These are phyloP conservation scores for Zaprionus lachaisei DNA, from an alignment of 1,140 invertebrate species.

Conservation along the genomic window DNA sequence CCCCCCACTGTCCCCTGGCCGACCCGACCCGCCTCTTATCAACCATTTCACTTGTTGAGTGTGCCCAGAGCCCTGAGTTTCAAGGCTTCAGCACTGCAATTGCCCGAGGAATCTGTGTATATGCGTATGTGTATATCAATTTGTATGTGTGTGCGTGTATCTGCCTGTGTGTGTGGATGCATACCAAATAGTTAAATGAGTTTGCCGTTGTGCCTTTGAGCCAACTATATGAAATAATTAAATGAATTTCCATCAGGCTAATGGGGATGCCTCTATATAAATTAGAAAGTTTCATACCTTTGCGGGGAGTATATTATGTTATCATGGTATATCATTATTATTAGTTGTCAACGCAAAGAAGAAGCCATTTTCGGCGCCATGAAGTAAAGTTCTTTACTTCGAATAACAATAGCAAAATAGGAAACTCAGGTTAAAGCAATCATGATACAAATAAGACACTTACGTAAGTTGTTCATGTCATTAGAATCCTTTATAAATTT, in stretches of 20 bases:
- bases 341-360: neutral
- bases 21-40: too few relatives aligned
- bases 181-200: conserved; percentile 10
- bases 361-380: neutral
- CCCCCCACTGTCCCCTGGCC: neutral
- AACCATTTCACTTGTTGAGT: conserved; percentile 56
- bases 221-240: conserved; percentile 6
- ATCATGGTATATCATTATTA: neutral
- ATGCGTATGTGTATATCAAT: neutral
- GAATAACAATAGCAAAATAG: too few relatives aligned
- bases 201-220: conserved; percentile 8
- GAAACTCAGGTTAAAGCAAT: too few relatives aligned
- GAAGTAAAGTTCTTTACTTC: neutral
- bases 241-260: conserved; percentile 2
- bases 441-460: too few relatives aligned
- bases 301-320: neutral
- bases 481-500: too few relatives aligned
- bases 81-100: conserved; percentile 5
- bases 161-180: neutral
- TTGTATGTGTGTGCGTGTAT: neutral
- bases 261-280: neutral
- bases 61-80: neutral
- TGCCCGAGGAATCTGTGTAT: neutral
- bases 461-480: too few relatives aligned
- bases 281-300: neutral